These are phyloP conservation scores for Ascidia mentula DNA, from an alignment of 23 tunicate genomes.

Conservation along the genomic window DNA sequence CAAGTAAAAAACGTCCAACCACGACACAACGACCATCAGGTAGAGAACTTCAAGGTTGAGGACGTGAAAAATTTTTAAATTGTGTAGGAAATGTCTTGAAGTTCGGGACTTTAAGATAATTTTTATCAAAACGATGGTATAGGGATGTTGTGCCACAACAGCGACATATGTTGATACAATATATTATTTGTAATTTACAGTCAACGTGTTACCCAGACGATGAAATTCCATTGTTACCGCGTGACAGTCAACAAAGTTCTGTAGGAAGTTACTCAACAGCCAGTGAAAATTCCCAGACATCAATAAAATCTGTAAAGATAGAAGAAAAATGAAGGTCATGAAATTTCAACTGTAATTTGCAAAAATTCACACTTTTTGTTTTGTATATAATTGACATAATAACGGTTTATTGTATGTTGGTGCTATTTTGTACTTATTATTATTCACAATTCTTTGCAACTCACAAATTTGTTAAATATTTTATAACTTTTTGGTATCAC, in stretches of 20 bases:
- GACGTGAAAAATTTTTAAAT: too few species aligned
- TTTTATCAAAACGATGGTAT: too few species aligned
- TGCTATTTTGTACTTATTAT: too few species aligned
- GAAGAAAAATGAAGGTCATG: background rate
- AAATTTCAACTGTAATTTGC: background rate
- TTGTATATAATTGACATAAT: too few species aligned
- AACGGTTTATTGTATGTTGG: too few species aligned
- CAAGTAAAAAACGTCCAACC: constrained; percentile 38
- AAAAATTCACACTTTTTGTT: background rate
- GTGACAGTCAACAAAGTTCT: background rate
- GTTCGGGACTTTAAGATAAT: too few species aligned
- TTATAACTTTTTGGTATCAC: too few species aligned
- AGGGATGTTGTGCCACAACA: too few species aligned
- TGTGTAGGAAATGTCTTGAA: too few species aligned
- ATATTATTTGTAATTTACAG: background rate
- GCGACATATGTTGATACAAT: too few species aligned
- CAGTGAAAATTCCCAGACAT: background rate
- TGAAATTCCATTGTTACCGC: background rate
- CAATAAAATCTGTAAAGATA: background rate
- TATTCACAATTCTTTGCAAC: too few species aligned
- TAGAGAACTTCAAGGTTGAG: background rate
- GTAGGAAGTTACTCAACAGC: background rate
- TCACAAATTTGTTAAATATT: too few species aligned
- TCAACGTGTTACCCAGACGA: background rate
- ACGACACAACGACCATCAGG: constrained; percentile 22